These are phyloP conservation scores for Macrotis lagotis DNA, from an alignment of 2,113 vertebrate species.

Conservation along the genomic window DNA sequence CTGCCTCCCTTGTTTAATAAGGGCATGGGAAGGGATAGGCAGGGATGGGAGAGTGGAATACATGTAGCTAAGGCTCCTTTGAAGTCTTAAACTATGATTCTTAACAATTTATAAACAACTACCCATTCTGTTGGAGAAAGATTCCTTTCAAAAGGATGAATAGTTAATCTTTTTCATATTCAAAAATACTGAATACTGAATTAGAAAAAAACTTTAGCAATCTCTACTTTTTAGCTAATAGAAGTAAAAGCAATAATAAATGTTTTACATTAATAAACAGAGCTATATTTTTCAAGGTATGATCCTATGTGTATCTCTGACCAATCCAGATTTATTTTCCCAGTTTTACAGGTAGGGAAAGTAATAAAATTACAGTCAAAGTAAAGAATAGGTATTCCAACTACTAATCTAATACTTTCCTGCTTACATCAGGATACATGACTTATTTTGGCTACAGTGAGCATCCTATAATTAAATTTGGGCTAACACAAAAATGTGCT, in stretches of 20 bases:
- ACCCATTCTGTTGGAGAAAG: background rate
- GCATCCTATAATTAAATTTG: conserved; percentile 17
- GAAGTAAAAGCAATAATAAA: background rate
- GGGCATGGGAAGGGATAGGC: no score
- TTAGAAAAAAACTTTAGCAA: background rate
- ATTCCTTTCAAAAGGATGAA: no score
- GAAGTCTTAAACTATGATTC: background rate
- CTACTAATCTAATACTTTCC: background rate
- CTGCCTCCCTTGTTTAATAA: no score
- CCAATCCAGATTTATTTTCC: background rate
- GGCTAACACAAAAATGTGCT: conserved; percentile 11
- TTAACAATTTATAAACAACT: background rate
- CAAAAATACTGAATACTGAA: background rate
- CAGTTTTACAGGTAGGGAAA: background rate
- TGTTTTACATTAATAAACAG: background rate
- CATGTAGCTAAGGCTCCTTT: background rate
- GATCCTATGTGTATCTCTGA: background rate
- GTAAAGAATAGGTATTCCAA: no score
- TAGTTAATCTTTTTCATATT: background rate
- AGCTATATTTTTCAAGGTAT: background rate
- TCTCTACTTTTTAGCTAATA: background rate
- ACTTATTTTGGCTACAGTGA: background rate
- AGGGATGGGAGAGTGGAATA: no score
- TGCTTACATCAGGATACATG: background rate
- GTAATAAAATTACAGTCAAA: background rate